Percentiles rank a stretch among this genome's conserved stretches.
These are phyloP conservation scores for Habroteleia sp. DNA, from an alignment of 2,888 invertebrate genomes.

Conservation along the genomic window DNA sequence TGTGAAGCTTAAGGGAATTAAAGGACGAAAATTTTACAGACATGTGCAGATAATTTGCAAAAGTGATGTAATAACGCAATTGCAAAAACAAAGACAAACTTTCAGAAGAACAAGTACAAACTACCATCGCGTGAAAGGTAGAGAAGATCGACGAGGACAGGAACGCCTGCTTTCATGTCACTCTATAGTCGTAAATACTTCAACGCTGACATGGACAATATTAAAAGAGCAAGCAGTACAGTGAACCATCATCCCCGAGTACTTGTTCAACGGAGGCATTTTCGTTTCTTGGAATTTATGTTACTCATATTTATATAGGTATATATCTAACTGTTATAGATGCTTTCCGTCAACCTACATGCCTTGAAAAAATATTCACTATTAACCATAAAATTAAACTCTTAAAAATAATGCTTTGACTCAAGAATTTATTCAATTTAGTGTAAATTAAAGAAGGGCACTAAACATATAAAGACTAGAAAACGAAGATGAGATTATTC, in stretches of 20 bases:
- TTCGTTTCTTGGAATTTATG: constrained; percentile 74
- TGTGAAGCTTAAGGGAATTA: too few species aligned
- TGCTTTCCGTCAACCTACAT: constrained; percentile 13
- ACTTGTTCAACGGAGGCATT: constrained; percentile 65
- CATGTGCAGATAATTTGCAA: too few species aligned
- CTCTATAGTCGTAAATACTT: constrained; percentile 77
- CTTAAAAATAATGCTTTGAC: too few species aligned
- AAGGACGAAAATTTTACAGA: too few species aligned
- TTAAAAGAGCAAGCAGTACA: constrained; percentile 75
- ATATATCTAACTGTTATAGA: constrained; percentile 46
- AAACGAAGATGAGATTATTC: too few species aligned
- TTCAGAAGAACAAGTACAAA: constrained; percentile 29
- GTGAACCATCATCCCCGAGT: constrained; percentile 72
- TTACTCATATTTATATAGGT: constrained; percentile 70
- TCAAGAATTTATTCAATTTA: too few species aligned
- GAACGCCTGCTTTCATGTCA: constrained; percentile 67
- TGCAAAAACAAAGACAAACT: constrained; percentile 40
- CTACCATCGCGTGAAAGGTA: constrained; percentile 35
- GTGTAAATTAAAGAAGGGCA: too few species aligned
- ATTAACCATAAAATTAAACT: constrained; percentile 23
- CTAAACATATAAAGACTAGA: too few species aligned
- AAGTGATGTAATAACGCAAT: constrained; percentile 28
- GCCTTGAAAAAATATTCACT: constrained; percentile 37
- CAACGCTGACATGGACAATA: constrained; percentile 76
- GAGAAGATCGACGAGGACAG: constrained; percentile 63